Evolutionary conservation across 2,888 invertebrate genomes (phyloP).

Genomic region (Ophion slaviceki): DNA sequence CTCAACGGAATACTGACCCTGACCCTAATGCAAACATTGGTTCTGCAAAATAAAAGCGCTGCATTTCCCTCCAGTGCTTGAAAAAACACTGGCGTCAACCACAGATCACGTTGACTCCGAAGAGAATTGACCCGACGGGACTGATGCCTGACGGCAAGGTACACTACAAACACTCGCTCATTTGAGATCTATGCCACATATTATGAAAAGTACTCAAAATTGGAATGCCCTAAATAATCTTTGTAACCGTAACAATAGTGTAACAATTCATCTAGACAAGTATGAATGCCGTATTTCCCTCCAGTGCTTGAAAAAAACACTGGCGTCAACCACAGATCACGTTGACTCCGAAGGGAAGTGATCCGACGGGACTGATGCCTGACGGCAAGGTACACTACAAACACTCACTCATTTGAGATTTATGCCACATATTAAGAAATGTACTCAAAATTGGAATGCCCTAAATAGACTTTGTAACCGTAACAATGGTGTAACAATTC

Average conservation of each 20-base stretch:
- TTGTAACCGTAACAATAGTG: background rate
- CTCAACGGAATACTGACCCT: conserved; percentile 6
- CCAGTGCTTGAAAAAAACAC: background rate
- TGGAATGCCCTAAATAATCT: too few relatives aligned
- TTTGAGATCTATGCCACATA: too few relatives aligned
- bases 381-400: conserved; percentile 23
- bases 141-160: too few relatives aligned
- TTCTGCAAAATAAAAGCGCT: background rate
- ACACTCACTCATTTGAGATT: background rate
- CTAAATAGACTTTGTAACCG: background rate
- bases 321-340: conserved; percentile 4
- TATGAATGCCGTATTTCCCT: conserved; percentile 1
- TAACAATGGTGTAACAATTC: background rate
- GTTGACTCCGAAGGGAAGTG: too few relatives aligned
- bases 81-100: too few relatives aligned
- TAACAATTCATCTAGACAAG: background rate
- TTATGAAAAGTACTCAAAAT: too few relatives aligned
- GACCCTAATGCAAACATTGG: background rate
- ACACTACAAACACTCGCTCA: too few relatives aligned
- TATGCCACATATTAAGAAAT: conserved; percentile 3
- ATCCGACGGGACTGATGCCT: background rate
- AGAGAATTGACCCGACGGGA: too few relatives aligned
- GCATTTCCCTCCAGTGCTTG: background rate
- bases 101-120: too few relatives aligned
- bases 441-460: background rate